Evolutionary conservation across 1,140 invertebrate genomes (phyloP), one percentile per base, ranked within the genome.

Genomic region (Drosophila bipectinata): DNA sequence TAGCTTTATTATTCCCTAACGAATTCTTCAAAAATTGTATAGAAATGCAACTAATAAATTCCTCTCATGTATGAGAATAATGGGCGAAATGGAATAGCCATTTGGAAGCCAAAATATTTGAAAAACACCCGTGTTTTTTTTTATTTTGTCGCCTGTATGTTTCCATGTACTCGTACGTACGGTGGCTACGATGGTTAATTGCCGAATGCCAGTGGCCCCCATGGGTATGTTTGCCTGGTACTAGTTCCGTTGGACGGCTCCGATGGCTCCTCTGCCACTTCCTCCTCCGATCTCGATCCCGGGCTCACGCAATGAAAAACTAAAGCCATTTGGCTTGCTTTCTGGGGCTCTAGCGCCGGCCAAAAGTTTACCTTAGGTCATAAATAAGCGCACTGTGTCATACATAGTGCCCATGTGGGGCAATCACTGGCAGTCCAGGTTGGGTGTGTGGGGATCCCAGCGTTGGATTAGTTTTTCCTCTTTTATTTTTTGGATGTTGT

Each of bases 301-400:
- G 18, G 47, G 4, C 41, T 14, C 72, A 76, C 49, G 72, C 72
- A 74, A 74, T 64, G 18, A 26, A 73, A 75, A 68, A 60, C 54
- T 54, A 41, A 51, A 51, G 37, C 69, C 71, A 63, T 75, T 75
- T 66, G 73, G 73, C n/a, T 69, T 18, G 47, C 15, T 51, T 15
- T 39, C 30, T 71, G 54, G 30, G 54, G n/a, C 41, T 14, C 63
- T 68, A 58, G 72, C 62, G 71, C 72, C 72, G 72, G 53, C 26
- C 58, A 69, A 77, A 44, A 77, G 72, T 77, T 76, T 77, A 77
- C 72, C 72, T 76, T 69, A 77, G 74, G 74, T 77, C 74, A 69
- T 77, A 77, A 77, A 77, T 76, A 77, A 77, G 57, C 74, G 45
- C 47, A 76, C 52, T 69, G 41, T 77, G 74, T 77, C 74, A 77